Evolutionary conservation across 2,797 vertebrate genomes (phyloP), one percentile per base, ranked within the genome.

Genomic region (Eutrigla gurnardus): DNA sequence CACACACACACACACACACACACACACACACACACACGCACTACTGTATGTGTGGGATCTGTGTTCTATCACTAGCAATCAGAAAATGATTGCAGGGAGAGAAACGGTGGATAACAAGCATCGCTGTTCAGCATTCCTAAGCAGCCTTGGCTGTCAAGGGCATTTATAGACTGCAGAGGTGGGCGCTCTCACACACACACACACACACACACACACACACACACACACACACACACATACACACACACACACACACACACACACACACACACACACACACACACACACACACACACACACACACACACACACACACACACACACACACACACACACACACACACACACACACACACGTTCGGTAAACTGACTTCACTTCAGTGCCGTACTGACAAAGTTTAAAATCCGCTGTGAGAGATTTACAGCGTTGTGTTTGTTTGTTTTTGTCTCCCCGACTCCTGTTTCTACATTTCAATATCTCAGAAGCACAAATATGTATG

Each of bases 41-140:
- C 45, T 63, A 57, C 63, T 70, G 76, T 73, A 77, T 59, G 80
- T 60, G 53, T 84, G 75, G 59, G 72, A 80, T 69, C 75, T 75
- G 79, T 77, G 67, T 77, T 81, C 85, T 81, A 85, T 91, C 89
- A 80, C 82, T 69, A 75, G 78, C 82, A 84, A 92, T 91, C 89
- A 88, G 87, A 62, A 82, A 85, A 85, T 85, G 81, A 91, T 85
- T 90, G 86, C 90, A 86, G 83, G 65, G 75, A 84, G 88, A 86
- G 85, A 84, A 25, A 86, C 75, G 65, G 84, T 75, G 62, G 82
- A 75, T 80, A 87, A 89, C 82, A 87, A 89, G 88, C 78, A 50
- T 73, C 55, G 39, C 73, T 85, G 82, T 73, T 86, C 75, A 83
- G 86, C 70, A 80, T 88, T 84, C 78, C 59, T 78, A 87, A 88